Evolutionary conservation across 2,888 invertebrate genomes (phyloP), one percentile per base, ranked within the genome.

Genomic region (Drosophila melanosoma): DNA sequence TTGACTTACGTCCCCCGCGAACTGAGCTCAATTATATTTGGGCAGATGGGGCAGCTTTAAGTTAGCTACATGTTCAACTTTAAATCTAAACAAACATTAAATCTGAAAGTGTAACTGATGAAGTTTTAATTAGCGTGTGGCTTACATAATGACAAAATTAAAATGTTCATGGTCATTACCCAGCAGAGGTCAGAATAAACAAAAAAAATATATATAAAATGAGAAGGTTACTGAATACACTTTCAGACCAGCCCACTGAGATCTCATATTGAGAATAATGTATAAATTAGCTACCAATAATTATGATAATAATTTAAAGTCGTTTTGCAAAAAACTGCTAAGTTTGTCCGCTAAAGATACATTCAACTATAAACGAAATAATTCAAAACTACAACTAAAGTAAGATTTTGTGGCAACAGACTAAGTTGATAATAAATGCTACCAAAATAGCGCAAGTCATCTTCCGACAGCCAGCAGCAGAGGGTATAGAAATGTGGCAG

Each of bases 91-190:
- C 69, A 71, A 72, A 69, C 61, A 63, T 58, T 53, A 64, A 48
- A 56, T 56, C 51, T 58, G 20, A 64, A 74, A 76, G 38, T 74
- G 75, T 78, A 82, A 76, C 60, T 85, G 75, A 87, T 80, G 72
- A 80, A 82, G 72, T 76, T 82, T 84, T 84, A 85, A 80, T 84
- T 80, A 80, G 80, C 72, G 65, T 51, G 48, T 26, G 67, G 17
- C 17, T 45, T 40, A 62, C 56, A 68, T 72, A 69, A 61, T 56
- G 23, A 10, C 48, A 49, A 69, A 80, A 69, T 29, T 26, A 26
- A 51, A 51, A 51, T 23, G 23, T n/a, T n/a, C 67, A 51, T 36
- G 10, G 38, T 36, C 59, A 40, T 29, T 20, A 29, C 3, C 29
- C 32, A 2, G 29, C 10, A 51, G n/a, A 35, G 69, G 12, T 38